Conservation (phyloP, 2,888 invertebrate genomes). For the Liopterus haemorrhoidalis region DNA sequence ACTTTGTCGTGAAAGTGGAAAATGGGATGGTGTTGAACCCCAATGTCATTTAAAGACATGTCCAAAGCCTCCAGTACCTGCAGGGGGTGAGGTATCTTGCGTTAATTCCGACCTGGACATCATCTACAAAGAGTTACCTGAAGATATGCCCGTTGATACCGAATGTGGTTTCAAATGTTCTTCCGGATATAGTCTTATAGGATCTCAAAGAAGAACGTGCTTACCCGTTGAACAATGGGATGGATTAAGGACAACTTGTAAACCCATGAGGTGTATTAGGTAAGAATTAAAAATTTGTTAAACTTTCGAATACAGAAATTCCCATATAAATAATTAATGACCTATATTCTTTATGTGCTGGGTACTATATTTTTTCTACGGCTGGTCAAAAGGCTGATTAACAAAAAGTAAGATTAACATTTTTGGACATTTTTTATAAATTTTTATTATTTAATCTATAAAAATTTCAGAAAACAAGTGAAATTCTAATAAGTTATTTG, state of each 20-base stretch:
- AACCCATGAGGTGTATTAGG: slow-evolving; percentile 39
- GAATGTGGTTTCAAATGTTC: slow-evolving; percentile 60
- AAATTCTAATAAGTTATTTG: too few species aligned
- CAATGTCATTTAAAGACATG: slow-evolving; percentile 62
- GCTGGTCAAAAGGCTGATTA: too few species aligned
- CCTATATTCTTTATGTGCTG: too few species aligned
- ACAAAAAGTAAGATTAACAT: too few species aligned
- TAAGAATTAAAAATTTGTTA: not conserved
- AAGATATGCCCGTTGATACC: slow-evolving; percentile 54
- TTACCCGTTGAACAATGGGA: slow-evolving; percentile 64
- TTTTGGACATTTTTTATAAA: too few species aligned
- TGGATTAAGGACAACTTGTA: slow-evolving; percentile 59
- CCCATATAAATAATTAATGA: too few species aligned
- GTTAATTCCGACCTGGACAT: slow-evolving; percentile 45
- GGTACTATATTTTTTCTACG: too few species aligned
- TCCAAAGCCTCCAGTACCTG: slow-evolving; percentile 49
- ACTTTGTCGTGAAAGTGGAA: slow-evolving; percentile 57
- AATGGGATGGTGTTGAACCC: slow-evolving; percentile 61
- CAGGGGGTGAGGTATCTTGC: slow-evolving; percentile 52
- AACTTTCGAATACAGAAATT: slow-evolving; percentile 39
- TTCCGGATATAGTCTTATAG: slow-evolving; percentile 57
- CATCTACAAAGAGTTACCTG: slow-evolving; percentile 37
- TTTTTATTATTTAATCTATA: too few species aligned
- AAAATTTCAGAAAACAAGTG: too few species aligned
- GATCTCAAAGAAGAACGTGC: slow-evolving; percentile 58